Evolutionary conservation across 2,797 vertebrate genomes (phyloP).

Genomic region (Martes flavigula): DNA sequence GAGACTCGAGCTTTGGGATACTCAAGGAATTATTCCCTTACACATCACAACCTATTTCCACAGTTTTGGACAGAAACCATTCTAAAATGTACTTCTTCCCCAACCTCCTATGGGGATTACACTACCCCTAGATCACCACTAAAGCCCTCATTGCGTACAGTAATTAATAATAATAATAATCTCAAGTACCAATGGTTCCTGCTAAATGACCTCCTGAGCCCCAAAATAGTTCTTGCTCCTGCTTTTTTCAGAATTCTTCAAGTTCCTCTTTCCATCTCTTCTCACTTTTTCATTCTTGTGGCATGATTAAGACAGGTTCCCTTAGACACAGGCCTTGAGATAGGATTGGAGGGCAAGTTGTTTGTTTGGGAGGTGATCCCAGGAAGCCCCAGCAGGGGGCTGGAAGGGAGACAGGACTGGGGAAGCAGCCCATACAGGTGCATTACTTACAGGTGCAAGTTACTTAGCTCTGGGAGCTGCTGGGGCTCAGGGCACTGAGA

Average conservation of each 20-base stretch:
- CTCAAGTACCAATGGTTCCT: neutral
- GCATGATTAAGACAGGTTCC: neutral
- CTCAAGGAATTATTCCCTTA: neutral
- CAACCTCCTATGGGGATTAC: neutral
- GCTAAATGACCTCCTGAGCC: neutral
- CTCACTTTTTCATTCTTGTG: neutral
- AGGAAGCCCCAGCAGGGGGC: neutral
- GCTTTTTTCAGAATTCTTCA: neutral
- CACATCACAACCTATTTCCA: neutral
- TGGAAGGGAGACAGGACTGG: neutral
- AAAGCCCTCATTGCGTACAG: neutral
- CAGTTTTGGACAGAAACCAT: neutral
- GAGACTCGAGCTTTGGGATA: neutral
- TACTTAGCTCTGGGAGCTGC: neutral
- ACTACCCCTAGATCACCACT: neutral
- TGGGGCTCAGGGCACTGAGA: neutral
- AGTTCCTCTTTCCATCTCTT: neutral
- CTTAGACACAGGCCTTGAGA: neutral
- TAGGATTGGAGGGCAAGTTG: neutral
- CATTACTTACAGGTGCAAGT: neutral
- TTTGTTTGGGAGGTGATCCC: neutral
- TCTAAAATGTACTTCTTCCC: neutral
- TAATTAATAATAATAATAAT: neutral
- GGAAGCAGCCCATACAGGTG: neutral
- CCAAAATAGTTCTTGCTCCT: neutral